phyloP scores from a whole-genome alignment of 2,797 vertebrate species.

The Tachyglossus aculeatus region DNA sequence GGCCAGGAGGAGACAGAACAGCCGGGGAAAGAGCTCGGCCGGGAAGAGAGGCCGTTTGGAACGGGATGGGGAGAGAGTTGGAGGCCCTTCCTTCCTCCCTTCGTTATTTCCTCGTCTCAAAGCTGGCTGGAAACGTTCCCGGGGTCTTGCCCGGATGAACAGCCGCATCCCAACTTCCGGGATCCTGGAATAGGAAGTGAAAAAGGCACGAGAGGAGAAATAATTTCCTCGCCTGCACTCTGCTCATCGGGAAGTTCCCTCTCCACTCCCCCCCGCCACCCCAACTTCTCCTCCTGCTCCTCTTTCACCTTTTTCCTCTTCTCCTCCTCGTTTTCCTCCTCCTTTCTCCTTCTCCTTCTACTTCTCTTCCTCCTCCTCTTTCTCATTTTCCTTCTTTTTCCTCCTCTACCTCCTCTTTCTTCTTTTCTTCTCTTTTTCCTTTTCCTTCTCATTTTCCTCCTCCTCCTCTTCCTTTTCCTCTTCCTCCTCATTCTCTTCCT shows the following conservation, averaged over 20 bases:
- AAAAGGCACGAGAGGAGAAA: not conserved
- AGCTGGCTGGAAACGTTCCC: not conserved
- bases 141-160: not conserved
- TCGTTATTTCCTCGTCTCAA: too few relatives aligned
- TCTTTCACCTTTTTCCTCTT: not conserved
- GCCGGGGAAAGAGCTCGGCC: not conserved
- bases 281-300: not conserved
- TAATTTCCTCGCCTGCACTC: not conserved
- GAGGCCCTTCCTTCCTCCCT: not conserved
- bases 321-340: not conserved
- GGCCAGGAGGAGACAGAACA: too few relatives aligned
- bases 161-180: not conserved
- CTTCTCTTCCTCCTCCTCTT: not conserved
- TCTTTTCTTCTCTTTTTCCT: not conserved
- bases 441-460: too few relatives aligned
- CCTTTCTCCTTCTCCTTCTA: not conserved
- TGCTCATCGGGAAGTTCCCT: not conserved
- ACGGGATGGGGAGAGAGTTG: not conserved
- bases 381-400: not conserved
- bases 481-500: fast-evolving
- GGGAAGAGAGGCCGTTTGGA: not conserved
- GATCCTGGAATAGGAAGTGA: not conserved
- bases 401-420: not conserved
- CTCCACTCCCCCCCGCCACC: not conserved
- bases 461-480: not conserved